Base-by-base conservation (phyloP, 1,140 invertebrate species). In the Mamestra configurata region DNA sequence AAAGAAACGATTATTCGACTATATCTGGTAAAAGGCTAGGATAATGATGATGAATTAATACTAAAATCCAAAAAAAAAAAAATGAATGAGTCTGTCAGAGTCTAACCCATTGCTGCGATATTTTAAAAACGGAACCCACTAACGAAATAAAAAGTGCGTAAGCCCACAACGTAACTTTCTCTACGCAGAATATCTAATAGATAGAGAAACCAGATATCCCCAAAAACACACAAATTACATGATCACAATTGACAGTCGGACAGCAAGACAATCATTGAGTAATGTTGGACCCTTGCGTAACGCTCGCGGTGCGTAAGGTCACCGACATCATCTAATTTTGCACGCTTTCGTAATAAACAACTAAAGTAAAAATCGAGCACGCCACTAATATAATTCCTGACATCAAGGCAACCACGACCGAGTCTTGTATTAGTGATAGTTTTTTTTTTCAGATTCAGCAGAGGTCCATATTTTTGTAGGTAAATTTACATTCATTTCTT, bases 301-400 rank as follows among this genome's bases (percentile, higher is more conserved):
- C 79, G 57, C 68, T 77, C 77, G 61, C 86, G 82, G 88, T 92
- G 90, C 90, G 90, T 93, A 92, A 94, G 92, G 90, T 92, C 92
- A 89, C 88, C 89, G 86, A 82, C 90, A 89, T 92, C 88, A 88
- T 91, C 85, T 88, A 87, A 92, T 92, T 92, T 91, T 89, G 88
- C 90, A 90, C 90, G 86, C 90, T 93, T 92, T 92, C 90, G 88
- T 90, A 91, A 89, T 81, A 86, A 82, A 87, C 75, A 84, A 89
- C 91, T 88, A 82, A 87, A 81, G 80, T 86, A 86, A 88, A 88
- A 51, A 82, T 84, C 53, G 35, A 72, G 31, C 59, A 80, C 68
- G 51, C 40, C 77, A 80, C 71, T 80, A 51, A 76, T 77, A 66
- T 72, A 59, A 68, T 76, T 73, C 72, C 51, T 46, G 51, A 80